These are phyloP conservation scores for Echeneis naucrates DNA, from an alignment of 2,797 vertebrate genomes.

Conservation along the genomic window DNA sequence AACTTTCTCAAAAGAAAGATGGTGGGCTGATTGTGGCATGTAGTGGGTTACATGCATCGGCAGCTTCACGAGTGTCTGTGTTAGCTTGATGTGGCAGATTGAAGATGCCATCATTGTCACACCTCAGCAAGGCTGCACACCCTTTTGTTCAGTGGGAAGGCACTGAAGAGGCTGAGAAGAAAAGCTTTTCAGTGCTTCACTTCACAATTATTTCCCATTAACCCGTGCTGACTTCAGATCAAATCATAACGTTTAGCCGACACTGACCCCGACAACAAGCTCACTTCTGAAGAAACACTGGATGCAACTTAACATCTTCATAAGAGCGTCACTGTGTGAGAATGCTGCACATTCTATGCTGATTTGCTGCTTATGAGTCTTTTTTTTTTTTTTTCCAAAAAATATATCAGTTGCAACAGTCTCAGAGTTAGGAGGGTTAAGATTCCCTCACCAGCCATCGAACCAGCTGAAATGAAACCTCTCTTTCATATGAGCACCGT, in stretches of 20 bases:
- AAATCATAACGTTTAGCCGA: constrained; percentile 1
- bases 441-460: constrained; percentile 38
- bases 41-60: constrained; percentile 25
- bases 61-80: constrained; percentile 31
- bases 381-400: constrained; percentile 63
- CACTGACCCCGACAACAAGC: constrained; percentile 18
- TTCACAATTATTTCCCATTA: constrained; percentile 45
- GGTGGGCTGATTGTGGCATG: constrained; percentile 50
- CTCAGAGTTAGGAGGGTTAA: constrained; percentile 40
- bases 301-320: constrained; percentile 41
- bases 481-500: constrained; percentile 12
- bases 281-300: constrained; percentile 25
- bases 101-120: constrained; percentile 52
- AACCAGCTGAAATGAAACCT: constrained; percentile 56
- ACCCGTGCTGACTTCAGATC: constrained; percentile 1
- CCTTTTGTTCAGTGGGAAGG: constrained; percentile 48
- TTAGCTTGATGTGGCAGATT: constrained; percentile 47
- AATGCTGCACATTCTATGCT: constrained; percentile 36
- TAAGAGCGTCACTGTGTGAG: constrained; percentile 39
- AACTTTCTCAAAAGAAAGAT: constrained; percentile 48
- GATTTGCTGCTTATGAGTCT: constrained; percentile 54
- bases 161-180: constrained; percentile 15
- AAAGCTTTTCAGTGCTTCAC: constrained; percentile 36
- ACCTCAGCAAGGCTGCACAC: constrained; percentile 38
- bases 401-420: constrained; percentile 62